These are phyloP conservation scores for Pachypanchax playfairii DNA, from an alignment of 2,113 vertebrate species.

Conservation along the genomic window DNA sequence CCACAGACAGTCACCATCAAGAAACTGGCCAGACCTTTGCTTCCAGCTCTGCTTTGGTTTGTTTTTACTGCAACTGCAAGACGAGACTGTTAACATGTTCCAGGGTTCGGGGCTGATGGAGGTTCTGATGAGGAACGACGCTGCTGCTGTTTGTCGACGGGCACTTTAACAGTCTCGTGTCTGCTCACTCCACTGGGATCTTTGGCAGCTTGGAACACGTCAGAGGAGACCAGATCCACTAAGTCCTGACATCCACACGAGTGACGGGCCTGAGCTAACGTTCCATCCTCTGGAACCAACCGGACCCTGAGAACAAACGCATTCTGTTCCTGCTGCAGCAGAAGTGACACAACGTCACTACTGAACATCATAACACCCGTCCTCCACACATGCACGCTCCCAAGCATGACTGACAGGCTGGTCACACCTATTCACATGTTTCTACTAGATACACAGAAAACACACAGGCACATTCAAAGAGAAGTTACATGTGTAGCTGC, in stretches of 20 bases:
- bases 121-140: conserved; percentile 30
- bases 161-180: conserved; percentile 82
- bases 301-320: conserved; percentile 78
- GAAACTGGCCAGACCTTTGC: neutral
- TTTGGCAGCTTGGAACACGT: conserved; percentile 93
- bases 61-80: neutral
- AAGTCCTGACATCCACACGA: conserved; percentile 47
- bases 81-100: neutral
- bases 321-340: conserved; percentile 67
- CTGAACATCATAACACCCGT: conserved; percentile 23
- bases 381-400: conserved; percentile 23
- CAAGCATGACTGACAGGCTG: conserved; percentile 14
- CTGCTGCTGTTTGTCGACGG: conserved; percentile 79
- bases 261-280: conserved; percentile 76
- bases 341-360: conserved; percentile 57
- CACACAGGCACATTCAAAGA: conserved; percentile 29
- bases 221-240: conserved; percentile 87
- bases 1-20: conserved; percentile 8
- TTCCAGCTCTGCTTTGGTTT: conserved; percentile 36
- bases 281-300: conserved; percentile 48
- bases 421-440: conserved; percentile 21
- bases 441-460: conserved; percentile 36
- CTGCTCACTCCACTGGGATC: conserved; percentile 74
- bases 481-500: conserved; percentile 23
- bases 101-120: neutral